Evolutionary conservation across 2,113 vertebrate species (phyloP), one percentile per base, ranked within the genome.

Genomic region (Elachura formosa): DNA sequence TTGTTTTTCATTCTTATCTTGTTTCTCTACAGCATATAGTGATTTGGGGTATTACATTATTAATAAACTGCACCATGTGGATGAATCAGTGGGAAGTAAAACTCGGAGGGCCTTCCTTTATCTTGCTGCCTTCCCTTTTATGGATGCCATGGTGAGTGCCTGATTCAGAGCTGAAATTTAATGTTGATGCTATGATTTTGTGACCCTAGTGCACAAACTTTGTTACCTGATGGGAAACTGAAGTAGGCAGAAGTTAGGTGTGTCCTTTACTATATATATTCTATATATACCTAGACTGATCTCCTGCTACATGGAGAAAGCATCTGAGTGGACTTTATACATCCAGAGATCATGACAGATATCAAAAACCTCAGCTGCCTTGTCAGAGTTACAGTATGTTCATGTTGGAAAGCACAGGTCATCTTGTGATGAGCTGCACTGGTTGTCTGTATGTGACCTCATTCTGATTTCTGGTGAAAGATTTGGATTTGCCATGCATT

Each of bases 61-160:
- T 97, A 99, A 99, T 95, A 99, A 99, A 91, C 98, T 99, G 91
- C 99, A 99, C 97, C 99, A 99, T 87, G 99, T 99, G 98, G 98
- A 99, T 55, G 99, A 99, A 43, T 99, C 99, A 1, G 99, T 99
- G 96, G 99, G 99, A 82, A 98, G 79, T 95, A 99, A 99, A 97
- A 99, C 99, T 1, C 98, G 99, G 92, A 99, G 97, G 96, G 99
- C 99, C 33, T 99, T 99, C 97, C 98, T 99, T 29, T 99, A 99
- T 94, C 98, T 99, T 66, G 99, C 99, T 83, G 98, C 99, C 52
- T 99, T 99, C 96, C 99, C 99, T 54, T 97, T 99, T 75, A 98
- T 99, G 98, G 99, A 99, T 94, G 99, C 99, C 4, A 99, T 99
- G 99, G 99, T 99, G 96, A 99, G 98, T 97, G 23, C 34, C 11